phyloP scores from a whole-genome alignment of 2,113 vertebrate genomes.

The Pimephales promelas region DNA sequence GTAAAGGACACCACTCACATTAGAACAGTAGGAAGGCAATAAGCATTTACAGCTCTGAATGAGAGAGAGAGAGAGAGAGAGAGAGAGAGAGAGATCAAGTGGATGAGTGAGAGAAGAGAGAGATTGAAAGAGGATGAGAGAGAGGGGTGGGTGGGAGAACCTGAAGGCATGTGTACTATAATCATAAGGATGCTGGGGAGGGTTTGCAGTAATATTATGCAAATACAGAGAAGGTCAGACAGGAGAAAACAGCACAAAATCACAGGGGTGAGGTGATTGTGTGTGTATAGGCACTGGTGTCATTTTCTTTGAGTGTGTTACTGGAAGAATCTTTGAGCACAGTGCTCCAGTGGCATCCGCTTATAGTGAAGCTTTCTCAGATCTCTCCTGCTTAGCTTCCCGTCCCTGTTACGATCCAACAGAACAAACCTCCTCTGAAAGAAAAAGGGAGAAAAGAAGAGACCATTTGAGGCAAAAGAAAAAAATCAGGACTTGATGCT shows the following conservation, averaged over 20 bases:
- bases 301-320: constrained; percentile 44
- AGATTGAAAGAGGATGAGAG: constrained; percentile 32
- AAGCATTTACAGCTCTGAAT: constrained; percentile 73
- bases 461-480: background rate
- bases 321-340: constrained; percentile 62
- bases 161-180: constrained; percentile 19
- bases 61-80: constrained; percentile 31
- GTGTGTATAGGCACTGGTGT: constrained; percentile 18
- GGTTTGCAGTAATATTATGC: constrained; percentile 50
- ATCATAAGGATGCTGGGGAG: constrained; percentile 48
- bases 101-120: constrained; percentile 42
- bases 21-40: constrained; percentile 69
- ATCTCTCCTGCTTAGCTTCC: constrained; percentile 67
- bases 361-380: constrained; percentile 71
- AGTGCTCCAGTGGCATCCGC: constrained; percentile 66
- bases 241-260: constrained; percentile 20
- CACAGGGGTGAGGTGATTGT: constrained; percentile 7
- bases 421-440: constrained; percentile 53
- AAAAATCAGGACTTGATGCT: background rate
- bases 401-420: constrained; percentile 69
- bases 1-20: constrained; percentile 72
- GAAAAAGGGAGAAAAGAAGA: background rate
- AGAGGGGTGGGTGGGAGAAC: background rate
- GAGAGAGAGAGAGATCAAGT: constrained; percentile 38
- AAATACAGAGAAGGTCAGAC: constrained; percentile 52